Percentiles rank a stretch among this genome's conserved stretches.
phyloP scores from a whole-genome alignment of 2,888 invertebrate species.

The Gnatocerus cornutus region DNA sequence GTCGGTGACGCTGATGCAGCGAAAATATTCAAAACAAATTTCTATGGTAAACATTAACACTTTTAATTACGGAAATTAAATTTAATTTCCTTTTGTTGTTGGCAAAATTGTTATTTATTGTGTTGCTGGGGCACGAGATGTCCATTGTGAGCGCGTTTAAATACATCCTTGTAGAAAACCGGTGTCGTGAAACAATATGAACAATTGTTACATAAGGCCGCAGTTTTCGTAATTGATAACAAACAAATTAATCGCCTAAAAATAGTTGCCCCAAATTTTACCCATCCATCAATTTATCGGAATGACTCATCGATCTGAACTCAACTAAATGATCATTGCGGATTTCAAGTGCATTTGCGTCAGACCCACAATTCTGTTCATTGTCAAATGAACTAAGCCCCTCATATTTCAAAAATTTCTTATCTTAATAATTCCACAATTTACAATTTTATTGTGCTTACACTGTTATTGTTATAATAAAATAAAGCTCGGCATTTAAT shows the following conservation, averaged over 20 bases:
- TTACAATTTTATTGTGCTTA: constrained; percentile 4
- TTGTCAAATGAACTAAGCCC: constrained; percentile 36
- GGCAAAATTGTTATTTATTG: constrained; percentile 10
- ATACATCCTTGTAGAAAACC: constrained; percentile 2
- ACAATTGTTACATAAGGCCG: constrained; percentile 7
- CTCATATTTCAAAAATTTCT: constrained; percentile 25
- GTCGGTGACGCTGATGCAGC: constrained; percentile 12
- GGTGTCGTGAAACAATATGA: constrained; percentile 6
- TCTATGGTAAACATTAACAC: constrained; percentile 22
- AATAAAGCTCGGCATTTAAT: constrained; percentile 13
- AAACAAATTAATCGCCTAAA: constrained; percentile 42
- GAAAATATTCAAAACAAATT: constrained; percentile 16
- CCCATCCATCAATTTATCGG: constrained; percentile 11
- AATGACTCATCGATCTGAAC: constrained; percentile 33
- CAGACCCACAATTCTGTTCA: constrained; percentile 33
- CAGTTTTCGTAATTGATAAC: constrained; percentile 26
- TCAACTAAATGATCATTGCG: constrained; percentile 16
- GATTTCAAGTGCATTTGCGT: constrained; percentile 42
- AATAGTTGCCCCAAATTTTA: constrained; percentile 40
- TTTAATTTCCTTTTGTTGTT: constrained; percentile 38
- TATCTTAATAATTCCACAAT: constrained; percentile 31
- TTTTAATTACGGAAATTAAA: constrained; percentile 40
- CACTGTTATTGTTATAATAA: constrained; percentile 24
- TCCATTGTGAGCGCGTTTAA: constrained; percentile 1
- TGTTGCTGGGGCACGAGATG: constrained; percentile 26